Evolutionary conservation across 2,888 invertebrate genomes (phyloP), one percentile per base, ranked within the genome.

Genomic region (Drosophila multiciliata): DNA sequence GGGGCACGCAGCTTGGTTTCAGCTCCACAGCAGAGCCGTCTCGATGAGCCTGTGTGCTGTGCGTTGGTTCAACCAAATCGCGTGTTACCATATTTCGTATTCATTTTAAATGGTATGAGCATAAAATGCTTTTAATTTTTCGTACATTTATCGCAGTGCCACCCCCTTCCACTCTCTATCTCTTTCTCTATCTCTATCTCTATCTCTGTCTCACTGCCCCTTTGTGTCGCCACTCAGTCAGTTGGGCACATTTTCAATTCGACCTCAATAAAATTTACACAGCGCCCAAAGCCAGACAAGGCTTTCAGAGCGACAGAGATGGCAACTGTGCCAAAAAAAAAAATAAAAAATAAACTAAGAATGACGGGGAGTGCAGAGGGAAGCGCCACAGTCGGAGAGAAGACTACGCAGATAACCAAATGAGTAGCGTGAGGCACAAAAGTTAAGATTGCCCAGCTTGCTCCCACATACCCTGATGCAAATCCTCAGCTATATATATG

Each of bases 71-170:
- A 66, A 65, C 78, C 73, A 89, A 89, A 90, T 88, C 84, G 87
- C 87, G 86, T 82, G 87, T 81, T 82, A 82, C 87, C 84, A 87
- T 89, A 81, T 89, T 87, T 85, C 80, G 89, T 81, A 86, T 83
- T 81, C 87, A 90, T 83, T 90, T 84, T 75, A 85, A 84, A 82
- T 82, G 75, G 76, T 60, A 86, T 70, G 87, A 73, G 78, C 83
- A 82, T 80, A 79, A 86, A 88, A 88, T 86, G 90, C 89, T 88
- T 90, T 88, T 83, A 82, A 87, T 88, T 90, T 90, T 83, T 76
- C 69, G 80, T 71, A 83, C 89, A 89, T 80, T 80, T 76, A 83
- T 83, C 83, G 73, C 57, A 73, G 29, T 32, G 29, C 40, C 48
- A 7, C 38, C 11, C n/a, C 0, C 5, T n/a, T n/a, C 29, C 29